Evolutionary conservation across 2,888 invertebrate species (phyloP).

Genomic region (Tupiocoris notatus): DNA sequence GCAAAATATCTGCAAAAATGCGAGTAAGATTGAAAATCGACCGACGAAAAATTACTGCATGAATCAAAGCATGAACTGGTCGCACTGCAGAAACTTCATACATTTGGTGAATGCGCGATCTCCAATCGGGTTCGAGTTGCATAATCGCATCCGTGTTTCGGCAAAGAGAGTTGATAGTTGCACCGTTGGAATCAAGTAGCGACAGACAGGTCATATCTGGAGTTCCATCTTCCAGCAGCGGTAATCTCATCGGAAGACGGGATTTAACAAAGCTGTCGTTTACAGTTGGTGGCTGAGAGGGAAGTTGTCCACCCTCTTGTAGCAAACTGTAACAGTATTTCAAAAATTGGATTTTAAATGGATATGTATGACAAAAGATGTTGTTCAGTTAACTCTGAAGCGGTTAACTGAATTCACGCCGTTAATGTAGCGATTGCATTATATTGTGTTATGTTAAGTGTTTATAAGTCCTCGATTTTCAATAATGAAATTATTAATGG

Average conservation of each 20-base stretch:
- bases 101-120: slow-evolving; percentile 17
- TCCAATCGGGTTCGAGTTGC: slow-evolving; percentile 23
- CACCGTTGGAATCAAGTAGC: slow-evolving; percentile 9
- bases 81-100: too few relatives aligned
- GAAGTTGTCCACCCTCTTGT: slow-evolving; percentile 6
- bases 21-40: background rate
- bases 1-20: background rate
- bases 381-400: too few relatives aligned
- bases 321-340: background rate
- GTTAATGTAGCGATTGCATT: too few relatives aligned
- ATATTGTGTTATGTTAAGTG: too few relatives aligned
- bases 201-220: slow-evolving; percentile 18
- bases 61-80: too few relatives aligned
- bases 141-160: slow-evolving; percentile 21
- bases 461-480: too few relatives aligned
- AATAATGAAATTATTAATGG: too few relatives aligned
- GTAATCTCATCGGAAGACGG: slow-evolving; percentile 5
- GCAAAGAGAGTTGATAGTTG: slow-evolving; percentile 22
- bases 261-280: background rate
- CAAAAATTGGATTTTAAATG: too few relatives aligned
- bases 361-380: too few relatives aligned
- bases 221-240: slow-evolving; percentile 6
- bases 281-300: background rate
- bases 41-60: background rate
- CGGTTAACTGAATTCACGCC: too few relatives aligned